Conservation (phyloP, 2,113 vertebrate species). For the Lichenostomus cassidix region DNA sequence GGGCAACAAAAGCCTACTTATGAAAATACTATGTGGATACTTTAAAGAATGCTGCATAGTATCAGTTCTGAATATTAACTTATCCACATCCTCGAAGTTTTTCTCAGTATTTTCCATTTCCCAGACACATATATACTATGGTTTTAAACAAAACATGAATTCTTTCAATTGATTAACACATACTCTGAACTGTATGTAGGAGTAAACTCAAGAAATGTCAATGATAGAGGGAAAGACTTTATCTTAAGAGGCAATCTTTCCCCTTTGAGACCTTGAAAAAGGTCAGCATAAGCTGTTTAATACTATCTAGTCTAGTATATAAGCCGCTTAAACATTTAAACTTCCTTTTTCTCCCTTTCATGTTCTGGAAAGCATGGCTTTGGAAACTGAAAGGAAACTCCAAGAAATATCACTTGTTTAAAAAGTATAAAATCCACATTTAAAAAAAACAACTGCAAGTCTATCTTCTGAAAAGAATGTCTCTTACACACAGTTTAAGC, state of each 20-base stretch:
- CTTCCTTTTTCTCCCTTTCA: not conserved
- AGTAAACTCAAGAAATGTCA: not conserved
- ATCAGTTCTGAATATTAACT: not conserved
- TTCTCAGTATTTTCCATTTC: not conserved
- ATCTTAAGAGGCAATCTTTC: not conserved
- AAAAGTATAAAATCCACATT: not conserved
- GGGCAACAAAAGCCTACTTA: not conserved
- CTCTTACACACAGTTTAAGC: not conserved
- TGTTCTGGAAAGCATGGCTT: not conserved
- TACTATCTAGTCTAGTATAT: not conserved
- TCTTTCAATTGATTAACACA: not conserved
- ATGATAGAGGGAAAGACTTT: not conserved
- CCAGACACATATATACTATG: not conserved
- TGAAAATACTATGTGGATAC: not conserved
- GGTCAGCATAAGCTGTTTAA: not conserved
- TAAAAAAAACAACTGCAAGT: not conserved
- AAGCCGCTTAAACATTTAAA: not conserved
- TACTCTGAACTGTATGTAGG: not conserved
- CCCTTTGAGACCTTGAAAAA: not conserved
- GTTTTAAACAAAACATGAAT: not conserved
- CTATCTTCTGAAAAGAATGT: not conserved
- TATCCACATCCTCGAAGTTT: fast-evolving
- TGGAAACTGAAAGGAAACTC: not conserved
- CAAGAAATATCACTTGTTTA: not conserved
- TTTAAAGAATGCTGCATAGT: not conserved